phyloP scores from a whole-genome alignment of 35 echinoderm and acorn worm species.

The Chiridota heheva region DNA sequence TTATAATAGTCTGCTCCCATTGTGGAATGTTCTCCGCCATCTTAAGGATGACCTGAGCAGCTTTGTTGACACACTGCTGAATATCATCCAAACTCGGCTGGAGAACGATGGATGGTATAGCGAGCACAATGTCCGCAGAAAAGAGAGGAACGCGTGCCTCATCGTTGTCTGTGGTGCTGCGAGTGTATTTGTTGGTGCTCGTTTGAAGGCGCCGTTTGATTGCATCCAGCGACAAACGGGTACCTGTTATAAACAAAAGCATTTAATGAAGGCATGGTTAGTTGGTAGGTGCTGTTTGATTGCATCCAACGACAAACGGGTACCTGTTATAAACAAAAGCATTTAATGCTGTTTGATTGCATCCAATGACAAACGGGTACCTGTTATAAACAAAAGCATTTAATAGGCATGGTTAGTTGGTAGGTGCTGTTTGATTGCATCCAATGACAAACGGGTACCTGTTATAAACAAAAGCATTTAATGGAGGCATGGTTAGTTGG shows the following conservation, averaged over 20 bases:
- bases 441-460: too few relatives aligned
- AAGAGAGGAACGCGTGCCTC: conserved; percentile 87
- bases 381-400: too few relatives aligned
- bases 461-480: too few relatives aligned
- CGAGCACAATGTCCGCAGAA: conserved; percentile 74
- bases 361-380: too few relatives aligned
- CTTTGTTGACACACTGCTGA: conserved; percentile 85
- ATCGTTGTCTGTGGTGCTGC: conserved; percentile 47
- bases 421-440: too few relatives aligned
- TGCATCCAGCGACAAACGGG: conserved; percentile 88
- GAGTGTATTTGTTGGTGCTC: conserved; percentile 84
- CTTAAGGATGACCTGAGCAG: conserved; percentile 83
- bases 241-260: conserved; percentile 66
- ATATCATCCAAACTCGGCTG: conserved; percentile 86
- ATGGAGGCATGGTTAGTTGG: too few relatives aligned
- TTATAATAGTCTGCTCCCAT: conserved; percentile 93
- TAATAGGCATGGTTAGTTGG: too few relatives aligned
- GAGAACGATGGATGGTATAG: conserved; percentile 87
- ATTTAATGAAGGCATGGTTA: too few relatives aligned
- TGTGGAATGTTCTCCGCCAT: conserved; percentile 94
- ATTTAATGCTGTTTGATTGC: too few relatives aligned
- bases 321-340: too few relatives aligned
- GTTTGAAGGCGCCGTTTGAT: conserved; percentile 95
- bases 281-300: too few relatives aligned
- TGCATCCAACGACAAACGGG: too few relatives aligned